Evolutionary conservation across 2,113 vertebrate genomes (phyloP).

Genomic region (Sprattus sprattus): DNA sequence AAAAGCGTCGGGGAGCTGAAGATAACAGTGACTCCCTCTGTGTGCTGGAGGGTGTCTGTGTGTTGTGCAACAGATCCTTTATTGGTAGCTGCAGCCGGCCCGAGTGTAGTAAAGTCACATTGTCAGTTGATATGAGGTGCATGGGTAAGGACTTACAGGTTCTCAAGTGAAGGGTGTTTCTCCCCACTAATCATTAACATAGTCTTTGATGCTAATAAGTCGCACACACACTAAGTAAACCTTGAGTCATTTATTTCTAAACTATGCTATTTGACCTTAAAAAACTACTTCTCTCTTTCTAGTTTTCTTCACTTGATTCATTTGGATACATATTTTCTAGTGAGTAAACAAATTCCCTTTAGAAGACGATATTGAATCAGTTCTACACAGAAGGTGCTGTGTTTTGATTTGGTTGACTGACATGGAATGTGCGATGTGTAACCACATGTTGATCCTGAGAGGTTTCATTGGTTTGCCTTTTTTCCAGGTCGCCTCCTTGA

Average conservation of each 20-base stretch:
- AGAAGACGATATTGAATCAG: no score
- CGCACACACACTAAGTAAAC: background rate
- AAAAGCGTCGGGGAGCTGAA: background rate
- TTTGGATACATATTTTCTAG: no score
- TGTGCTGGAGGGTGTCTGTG: background rate
- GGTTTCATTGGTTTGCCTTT: background rate
- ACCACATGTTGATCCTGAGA: background rate
- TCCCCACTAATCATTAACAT: background rate
- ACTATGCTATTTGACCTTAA: no score
- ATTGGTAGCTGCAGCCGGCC: background rate
- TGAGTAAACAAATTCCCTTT: no score
- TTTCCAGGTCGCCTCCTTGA: background rate
- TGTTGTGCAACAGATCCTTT: background rate
- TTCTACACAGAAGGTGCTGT: no score
- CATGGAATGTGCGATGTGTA: background rate
- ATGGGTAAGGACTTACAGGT: background rate
- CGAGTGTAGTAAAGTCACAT: background rate
- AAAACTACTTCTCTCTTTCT: no score
- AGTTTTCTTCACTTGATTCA: no score
- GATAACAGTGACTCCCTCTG: background rate
- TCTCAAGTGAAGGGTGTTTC: background rate
- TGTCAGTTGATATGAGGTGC: background rate
- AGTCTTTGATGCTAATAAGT: background rate
- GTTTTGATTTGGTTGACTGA: background rate
- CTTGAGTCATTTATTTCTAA: background rate